Evolutionary conservation across 2,888 invertebrate species (phyloP).

Genomic region (Hymenopus coronatus): DNA sequence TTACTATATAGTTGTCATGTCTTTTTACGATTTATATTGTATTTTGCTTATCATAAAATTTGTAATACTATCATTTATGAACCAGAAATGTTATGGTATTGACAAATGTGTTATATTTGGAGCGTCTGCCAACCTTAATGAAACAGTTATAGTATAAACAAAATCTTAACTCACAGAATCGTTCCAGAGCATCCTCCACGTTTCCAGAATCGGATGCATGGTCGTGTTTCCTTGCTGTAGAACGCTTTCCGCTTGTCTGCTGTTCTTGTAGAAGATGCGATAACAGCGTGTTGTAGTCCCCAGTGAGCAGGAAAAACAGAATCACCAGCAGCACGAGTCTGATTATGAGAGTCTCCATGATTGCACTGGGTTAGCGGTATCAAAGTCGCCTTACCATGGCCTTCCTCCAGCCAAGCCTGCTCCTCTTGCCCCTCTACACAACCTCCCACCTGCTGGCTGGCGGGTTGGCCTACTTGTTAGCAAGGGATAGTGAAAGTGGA

Average conservation of each 20-base stretch:
- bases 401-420: background rate
- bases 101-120: too few species aligned
- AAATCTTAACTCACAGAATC: slow-evolving; percentile 13
- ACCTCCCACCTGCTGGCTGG: background rate
- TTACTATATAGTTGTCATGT: too few species aligned
- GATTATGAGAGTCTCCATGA: slow-evolving; percentile 42
- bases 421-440: background rate
- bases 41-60: too few species aligned
- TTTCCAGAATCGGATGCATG: slow-evolving; percentile 38
- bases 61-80: too few species aligned
- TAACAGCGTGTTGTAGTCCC: slow-evolving; percentile 52
- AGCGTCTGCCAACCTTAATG: too few species aligned
- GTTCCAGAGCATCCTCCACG: slow-evolving; percentile 28
- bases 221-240: slow-evolving; percentile 7
- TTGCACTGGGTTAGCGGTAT: background rate
- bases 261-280: background rate
- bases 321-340: slow-evolving; percentile 54
- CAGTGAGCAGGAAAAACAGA: slow-evolving; percentile 54
- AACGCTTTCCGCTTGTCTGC: slow-evolving; percentile 40
- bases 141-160: background rate
- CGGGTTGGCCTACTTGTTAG: background rate
- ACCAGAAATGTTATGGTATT: too few species aligned
- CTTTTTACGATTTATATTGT: too few species aligned
- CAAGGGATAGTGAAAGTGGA: background rate
- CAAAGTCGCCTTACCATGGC: background rate